Conservation (phyloP, 2,797 vertebrate species). For the Argyrosomus regius region DNA sequence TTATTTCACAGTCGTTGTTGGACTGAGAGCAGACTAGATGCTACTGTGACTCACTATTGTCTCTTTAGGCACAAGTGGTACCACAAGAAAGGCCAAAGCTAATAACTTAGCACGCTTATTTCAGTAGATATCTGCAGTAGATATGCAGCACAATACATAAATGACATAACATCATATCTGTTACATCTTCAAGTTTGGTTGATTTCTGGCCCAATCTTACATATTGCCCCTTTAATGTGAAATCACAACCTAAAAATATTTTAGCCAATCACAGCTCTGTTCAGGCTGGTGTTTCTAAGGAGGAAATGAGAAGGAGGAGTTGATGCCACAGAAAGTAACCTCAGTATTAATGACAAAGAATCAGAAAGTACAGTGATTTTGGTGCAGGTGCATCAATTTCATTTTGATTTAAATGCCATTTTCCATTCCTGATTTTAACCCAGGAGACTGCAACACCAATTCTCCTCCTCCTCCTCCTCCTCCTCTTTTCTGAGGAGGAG, state of each 20-base stretch:
- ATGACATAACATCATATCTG: too few relatives aligned
- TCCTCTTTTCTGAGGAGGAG: too few relatives aligned
- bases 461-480: not conserved
- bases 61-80: too few relatives aligned
- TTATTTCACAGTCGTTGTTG: too few relatives aligned
- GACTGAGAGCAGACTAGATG: too few relatives aligned
- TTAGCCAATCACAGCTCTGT: constrained; percentile 27
- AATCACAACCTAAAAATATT: constrained; percentile 7
- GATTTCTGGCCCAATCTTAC: too few relatives aligned
- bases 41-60: too few relatives aligned
- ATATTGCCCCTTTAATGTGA: not conserved
- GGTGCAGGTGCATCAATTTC: not conserved
- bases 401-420: not conserved
- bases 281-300: constrained; percentile 13
- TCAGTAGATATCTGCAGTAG: too few relatives aligned
- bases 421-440: not conserved
- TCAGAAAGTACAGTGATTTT: not conserved
- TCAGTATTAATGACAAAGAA: not conserved
- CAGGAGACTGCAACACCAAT: not conserved
- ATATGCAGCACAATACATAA: too few relatives aligned
- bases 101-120: too few relatives aligned
- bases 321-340: not conserved
- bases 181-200: too few relatives aligned
- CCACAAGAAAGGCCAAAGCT: too few relatives aligned
- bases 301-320: not conserved